phyloP scores from a whole-genome alignment of 1,140 invertebrate genomes.

The Acromyrmex echinatior region DNA sequence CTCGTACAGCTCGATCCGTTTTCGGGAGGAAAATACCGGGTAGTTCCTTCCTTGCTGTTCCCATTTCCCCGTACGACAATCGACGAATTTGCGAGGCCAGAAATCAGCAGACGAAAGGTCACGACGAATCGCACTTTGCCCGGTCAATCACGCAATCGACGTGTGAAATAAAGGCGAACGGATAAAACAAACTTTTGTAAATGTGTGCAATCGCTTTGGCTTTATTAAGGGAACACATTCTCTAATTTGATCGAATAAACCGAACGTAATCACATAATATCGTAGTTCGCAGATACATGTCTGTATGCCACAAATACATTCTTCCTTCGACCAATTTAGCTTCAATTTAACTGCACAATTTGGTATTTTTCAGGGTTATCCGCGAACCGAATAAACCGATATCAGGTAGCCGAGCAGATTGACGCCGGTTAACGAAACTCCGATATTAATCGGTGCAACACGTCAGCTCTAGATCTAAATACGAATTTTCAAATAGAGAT shows the following conservation, averaged over 20 bases:
- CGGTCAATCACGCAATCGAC: background rate
- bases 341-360: background rate
- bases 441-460: conserved; percentile 44
- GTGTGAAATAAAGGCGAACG: background rate
- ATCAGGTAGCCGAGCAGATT: conserved; percentile 26
- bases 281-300: background rate
- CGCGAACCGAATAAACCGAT: background rate
- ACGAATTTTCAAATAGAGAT: conserved; percentile 43
- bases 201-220: background rate
- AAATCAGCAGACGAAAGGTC: background rate
- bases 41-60: conserved; percentile 17
- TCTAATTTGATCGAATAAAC: conserved; percentile 13
- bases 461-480: conserved; percentile 35
- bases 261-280: background rate
- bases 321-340: background rate
- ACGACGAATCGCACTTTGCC: background rate
- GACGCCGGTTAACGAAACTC: conserved; percentile 44
- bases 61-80: conserved; percentile 5
- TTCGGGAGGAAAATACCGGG: background rate
- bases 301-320: background rate
- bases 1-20: background rate
- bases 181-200: background rate
- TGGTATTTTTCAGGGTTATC: background rate
- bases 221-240: background rate
- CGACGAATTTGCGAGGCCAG: conserved; percentile 3